Evolutionary conservation across 2,888 invertebrate species (phyloP).

Genomic region (Boloria euphrosyne): DNA sequence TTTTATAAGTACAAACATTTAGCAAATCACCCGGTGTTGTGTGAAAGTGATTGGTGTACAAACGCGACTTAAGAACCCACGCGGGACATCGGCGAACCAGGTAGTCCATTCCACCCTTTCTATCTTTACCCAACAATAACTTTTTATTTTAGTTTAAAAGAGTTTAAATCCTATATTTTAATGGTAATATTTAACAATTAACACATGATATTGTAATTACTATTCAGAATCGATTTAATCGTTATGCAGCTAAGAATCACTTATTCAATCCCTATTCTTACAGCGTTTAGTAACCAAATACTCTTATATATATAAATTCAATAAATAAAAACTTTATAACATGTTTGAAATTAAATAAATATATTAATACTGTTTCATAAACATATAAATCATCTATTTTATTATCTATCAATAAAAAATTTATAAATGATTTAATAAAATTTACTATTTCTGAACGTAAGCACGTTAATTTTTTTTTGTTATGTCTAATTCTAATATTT

Average conservation of each 20-base stretch:
- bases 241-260: not conserved
- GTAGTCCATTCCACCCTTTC: no score
- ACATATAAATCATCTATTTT: not conserved
- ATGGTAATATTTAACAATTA: no score
- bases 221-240: not conserved
- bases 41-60: no score
- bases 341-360: not conserved
- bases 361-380: not conserved
- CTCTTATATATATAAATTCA: not conserved
- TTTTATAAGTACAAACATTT: no score
- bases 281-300: not conserved
- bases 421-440: not conserved
- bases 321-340: not conserved
- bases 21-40: no score
- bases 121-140: no score
- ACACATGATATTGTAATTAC: no score
- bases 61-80: no score
- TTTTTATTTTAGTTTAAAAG: no score
- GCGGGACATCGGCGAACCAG: no score
- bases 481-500: conserved; percentile 26
- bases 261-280: not conserved
- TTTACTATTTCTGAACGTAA: conserved; percentile 5
- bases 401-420: not conserved
- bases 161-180: no score
- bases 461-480: conserved; percentile 3